These are phyloP conservation scores for Calosoma granatense DNA, from an alignment of 1,140 invertebrate species.

Conservation along the genomic window DNA sequence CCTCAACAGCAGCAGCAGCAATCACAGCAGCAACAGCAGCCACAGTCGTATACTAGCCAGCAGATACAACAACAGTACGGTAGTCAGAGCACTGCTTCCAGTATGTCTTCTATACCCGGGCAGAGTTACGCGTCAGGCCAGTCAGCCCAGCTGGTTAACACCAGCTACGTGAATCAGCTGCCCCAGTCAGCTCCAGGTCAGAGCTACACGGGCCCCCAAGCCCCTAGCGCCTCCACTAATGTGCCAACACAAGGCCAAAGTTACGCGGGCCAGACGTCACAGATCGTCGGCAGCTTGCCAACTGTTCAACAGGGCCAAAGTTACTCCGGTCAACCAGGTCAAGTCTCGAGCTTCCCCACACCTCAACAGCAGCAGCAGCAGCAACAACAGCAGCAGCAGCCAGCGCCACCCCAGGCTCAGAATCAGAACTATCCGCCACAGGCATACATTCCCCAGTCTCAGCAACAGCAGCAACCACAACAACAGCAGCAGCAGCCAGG, in stretches of 20 bases:
- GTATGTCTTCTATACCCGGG: conserved; percentile 2
- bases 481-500: not conserved
- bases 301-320: not conserved
- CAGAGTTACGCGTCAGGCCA: not conserved
- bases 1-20: conserved; percentile 40
- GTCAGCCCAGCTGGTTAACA: not conserved
- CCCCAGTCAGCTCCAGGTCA: not conserved
- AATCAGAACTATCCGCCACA: conserved; percentile 22
- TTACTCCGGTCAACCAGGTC: not conserved
- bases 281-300: not conserved
- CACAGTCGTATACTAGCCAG: too few species aligned
- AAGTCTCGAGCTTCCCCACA: not conserved
- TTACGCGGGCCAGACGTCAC: not conserved
- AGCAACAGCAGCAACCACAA: conserved; percentile 6
- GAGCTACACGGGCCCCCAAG: not conserved
- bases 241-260: conserved; percentile 5
- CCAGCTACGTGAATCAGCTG: not conserved
- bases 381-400: not conserved
- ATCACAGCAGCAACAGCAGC: conserved; percentile 35
- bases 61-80: conserved; percentile 9
- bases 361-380: conserved; percentile 8
- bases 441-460: not conserved
- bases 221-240: not conserved
- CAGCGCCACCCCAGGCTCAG: not conserved
- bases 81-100: conserved; percentile 8